A percentile compares a stretch with the other conserved stretches of the same genome.
Conservation (phyloP, 2,888 invertebrate species). For the Tholera decimalis region DNA sequence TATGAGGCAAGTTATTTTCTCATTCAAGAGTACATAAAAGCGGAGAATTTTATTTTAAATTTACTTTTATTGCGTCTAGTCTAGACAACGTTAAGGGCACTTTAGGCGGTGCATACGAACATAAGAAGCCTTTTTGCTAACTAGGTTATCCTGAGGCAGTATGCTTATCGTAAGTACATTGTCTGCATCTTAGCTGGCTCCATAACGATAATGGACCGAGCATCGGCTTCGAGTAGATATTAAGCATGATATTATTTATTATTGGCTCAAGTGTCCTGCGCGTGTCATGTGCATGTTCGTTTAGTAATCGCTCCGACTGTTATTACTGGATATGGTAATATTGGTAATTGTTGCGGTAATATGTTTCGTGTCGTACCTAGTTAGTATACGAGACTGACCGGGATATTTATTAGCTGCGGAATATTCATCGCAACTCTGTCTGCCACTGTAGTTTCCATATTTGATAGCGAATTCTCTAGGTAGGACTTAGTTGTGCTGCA, state of each 20-base stretch:
- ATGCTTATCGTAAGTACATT: constrained; percentile 79
- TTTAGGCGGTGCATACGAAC: constrained; percentile 55
- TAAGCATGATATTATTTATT: constrained; percentile 44
- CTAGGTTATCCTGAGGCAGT: constrained; percentile 74
- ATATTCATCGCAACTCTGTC: constrained; percentile 36
- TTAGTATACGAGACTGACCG: constrained; percentile 20
- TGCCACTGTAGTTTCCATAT: constrained; percentile 21
- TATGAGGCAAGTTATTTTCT: constrained; percentile 21
- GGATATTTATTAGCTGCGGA: constrained; percentile 33
- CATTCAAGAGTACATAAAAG: constrained; percentile 22
- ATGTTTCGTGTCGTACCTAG: constrained; percentile 29
- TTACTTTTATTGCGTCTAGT: constrained; percentile 56
- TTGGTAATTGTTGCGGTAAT: constrained; percentile 58
- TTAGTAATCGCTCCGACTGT: constrained; percentile 50
- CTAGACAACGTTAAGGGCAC: constrained; percentile 54
- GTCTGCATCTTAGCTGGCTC: constrained; percentile 80
- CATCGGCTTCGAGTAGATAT: constrained; percentile 16
- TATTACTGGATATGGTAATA: constrained; percentile 58
- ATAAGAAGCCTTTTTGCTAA: constrained; percentile 67
- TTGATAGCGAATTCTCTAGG: constrained; percentile 8
- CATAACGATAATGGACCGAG: constrained; percentile 75
- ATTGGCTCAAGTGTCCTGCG: constrained; percentile 28
- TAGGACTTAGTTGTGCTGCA: not conserved
- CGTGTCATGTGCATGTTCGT: constrained; percentile 28
- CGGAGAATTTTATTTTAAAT: constrained; percentile 26